Conservation (phyloP, 2,888 invertebrate genomes). For the Omphaloscelis lunosa region DNA sequence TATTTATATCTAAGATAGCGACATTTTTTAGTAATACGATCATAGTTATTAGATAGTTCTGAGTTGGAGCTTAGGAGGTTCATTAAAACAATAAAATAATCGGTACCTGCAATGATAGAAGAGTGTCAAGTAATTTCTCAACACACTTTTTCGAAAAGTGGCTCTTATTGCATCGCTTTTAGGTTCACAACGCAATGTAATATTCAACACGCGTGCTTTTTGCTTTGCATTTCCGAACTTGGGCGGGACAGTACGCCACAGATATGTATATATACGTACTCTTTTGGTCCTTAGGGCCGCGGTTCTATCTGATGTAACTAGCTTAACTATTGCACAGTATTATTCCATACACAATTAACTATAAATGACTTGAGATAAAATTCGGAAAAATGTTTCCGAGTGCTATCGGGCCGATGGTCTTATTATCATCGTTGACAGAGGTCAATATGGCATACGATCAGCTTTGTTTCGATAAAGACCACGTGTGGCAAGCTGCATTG, state of each 20-base stretch:
- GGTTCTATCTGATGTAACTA: background rate
- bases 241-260: background rate
- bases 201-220: background rate
- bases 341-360: conserved; percentile 3
- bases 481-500: conserved; percentile 34
- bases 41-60: background rate
- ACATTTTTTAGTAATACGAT: conserved; percentile 9
- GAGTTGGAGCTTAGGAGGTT: background rate
- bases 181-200: background rate
- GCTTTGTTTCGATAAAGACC: conserved; percentile 50
- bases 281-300: background rate
- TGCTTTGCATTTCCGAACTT: background rate
- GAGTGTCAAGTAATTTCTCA: too few species aligned
- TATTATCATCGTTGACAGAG: conserved; percentile 51
- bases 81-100: background rate
- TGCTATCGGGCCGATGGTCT: conserved; percentile 27
- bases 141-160: background rate
- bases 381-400: conserved; percentile 42
- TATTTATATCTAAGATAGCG: conserved; percentile 17
- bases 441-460: conserved; percentile 48
- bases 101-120: background rate
- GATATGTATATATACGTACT: background rate
- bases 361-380: conserved; percentile 10
- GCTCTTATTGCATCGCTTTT: background rate
- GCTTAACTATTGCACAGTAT: conserved; percentile 12